Percentiles rank a stretch among this genome's conserved stretches.
Evolutionary conservation across 2,888 invertebrate species (phyloP).

Genomic region (Rutpela maculata): DNA sequence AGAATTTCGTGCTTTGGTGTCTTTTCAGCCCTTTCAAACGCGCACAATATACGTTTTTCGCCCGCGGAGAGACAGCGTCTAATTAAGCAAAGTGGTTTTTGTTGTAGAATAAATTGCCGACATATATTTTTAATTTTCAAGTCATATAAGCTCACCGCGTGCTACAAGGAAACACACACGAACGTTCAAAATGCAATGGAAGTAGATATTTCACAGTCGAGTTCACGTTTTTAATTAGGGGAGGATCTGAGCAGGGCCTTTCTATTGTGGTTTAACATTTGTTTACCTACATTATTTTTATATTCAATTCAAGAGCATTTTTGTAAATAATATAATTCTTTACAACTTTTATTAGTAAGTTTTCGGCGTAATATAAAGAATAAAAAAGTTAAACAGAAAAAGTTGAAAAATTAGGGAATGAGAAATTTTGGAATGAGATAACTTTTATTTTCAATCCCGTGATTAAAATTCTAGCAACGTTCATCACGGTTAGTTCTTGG

Average conservation of each 20-base stretch:
- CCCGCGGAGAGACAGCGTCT: not conserved
- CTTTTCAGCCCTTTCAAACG: not conserved
- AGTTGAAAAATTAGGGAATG: too few relatives aligned
- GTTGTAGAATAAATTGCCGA: constrained; percentile 22
- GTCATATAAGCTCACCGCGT: constrained; percentile 1
- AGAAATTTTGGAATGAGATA: too few relatives aligned
- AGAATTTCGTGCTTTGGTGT: not conserved
- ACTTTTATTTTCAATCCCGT: too few relatives aligned
- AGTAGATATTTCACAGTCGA: constrained; percentile 30
- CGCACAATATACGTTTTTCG: not conserved
- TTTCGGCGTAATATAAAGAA: too few relatives aligned
- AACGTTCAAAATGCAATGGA: not conserved
- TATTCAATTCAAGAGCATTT: too few relatives aligned
- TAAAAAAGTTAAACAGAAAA: too few relatives aligned
- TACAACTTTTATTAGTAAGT: too few relatives aligned
- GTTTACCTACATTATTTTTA: constrained; percentile 29
- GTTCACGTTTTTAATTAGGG: constrained; percentile 22
- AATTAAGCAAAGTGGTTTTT: constrained; percentile 30
- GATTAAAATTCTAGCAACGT: too few relatives aligned
- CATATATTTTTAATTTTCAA: constrained; percentile 26
- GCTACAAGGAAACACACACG: not conserved
- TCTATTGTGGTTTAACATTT: not conserved
- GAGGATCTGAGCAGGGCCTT: not conserved
- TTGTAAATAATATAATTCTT: too few relatives aligned
- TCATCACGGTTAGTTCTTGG: too few relatives aligned